Evolutionary conservation across 1,140 invertebrate genomes (phyloP), one percentile per base, ranked within the genome.

Genomic region (Drusus annulatus): DNA sequence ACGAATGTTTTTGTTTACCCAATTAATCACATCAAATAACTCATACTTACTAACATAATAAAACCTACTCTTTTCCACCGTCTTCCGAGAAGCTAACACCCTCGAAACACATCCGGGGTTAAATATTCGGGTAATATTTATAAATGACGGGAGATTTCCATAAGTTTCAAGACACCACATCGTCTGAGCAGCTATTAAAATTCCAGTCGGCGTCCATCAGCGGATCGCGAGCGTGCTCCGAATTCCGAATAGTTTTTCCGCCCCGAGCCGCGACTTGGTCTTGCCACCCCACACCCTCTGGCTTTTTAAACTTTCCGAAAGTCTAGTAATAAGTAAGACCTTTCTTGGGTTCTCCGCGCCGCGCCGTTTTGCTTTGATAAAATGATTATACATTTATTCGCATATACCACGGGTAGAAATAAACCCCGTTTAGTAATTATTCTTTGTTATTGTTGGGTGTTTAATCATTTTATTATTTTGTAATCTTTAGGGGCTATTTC

Each of bases 221-320:
- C 58, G 31, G 75, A 10, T 58, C 75, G 58, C 28, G 58, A 23
- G 16, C 75, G 75, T 65, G 75, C 23, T 6, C 58, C 16, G 75
- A 76, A 76, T 50, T 16, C 58, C 16, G 75, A 76, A 76, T 65
- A 76, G 23, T 71, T 52, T 21, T 71, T n/a, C 31, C 54, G 25
- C 75, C 56, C 54, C 15, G 10, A 45, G 36, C 36, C 36, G 31
- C 31, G 31, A 5, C 25, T 28, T 28, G 25, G 25, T 28, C 25
- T 28, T 28, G 31, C 31, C 6, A 45, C 36, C 36, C 36, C 36
- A 45, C 1, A 8, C 36, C 36, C 10, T 7, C 5, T 2, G 28
- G 2, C 28, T 28, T 28, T 28, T 28, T 28, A 3, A 28, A 28
- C 6, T 28, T 28, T 28, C 28, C 28, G 28, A 2, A 28, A 28